phyloP scores from a whole-genome alignment of 1,140 invertebrate species.

The Halyomorpha halys region DNA sequence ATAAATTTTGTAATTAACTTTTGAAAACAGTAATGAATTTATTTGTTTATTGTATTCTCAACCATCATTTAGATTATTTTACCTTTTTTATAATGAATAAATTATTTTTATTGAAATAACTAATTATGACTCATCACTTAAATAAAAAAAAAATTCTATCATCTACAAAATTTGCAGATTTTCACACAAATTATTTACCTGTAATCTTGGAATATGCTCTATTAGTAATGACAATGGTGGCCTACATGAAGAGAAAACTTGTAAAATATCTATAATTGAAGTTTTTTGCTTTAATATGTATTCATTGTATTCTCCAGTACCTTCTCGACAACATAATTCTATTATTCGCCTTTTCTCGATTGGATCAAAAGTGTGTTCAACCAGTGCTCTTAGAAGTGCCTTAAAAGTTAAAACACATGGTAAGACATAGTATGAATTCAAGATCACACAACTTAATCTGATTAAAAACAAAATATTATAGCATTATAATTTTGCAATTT shows the following conservation, averaged over 20 bases:
- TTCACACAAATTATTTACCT: slow-evolving; percentile 30
- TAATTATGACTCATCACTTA: too few species aligned
- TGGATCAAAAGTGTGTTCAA: slow-evolving; percentile 46
- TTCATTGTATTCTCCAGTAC: slow-evolving; percentile 46
- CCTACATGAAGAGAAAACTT: slow-evolving; percentile 48
- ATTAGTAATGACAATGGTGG: slow-evolving; percentile 54
- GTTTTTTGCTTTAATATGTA: slow-evolving; percentile 47
- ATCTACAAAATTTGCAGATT: background rate
- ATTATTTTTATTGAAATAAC: too few species aligned
- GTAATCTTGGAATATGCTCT: slow-evolving; percentile 59
- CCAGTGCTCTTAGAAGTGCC: slow-evolving; percentile 50
- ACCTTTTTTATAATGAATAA: too few species aligned
- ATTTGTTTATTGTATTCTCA: too few species aligned
- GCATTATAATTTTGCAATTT: too few species aligned
- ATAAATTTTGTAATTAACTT: too few species aligned
- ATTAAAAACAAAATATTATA: too few species aligned
- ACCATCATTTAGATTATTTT: too few species aligned
- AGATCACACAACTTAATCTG: too few species aligned
- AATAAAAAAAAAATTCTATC: background rate
- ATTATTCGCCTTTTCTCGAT: slow-evolving; percentile 50
- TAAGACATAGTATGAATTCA: background rate
- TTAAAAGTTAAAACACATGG: slow-evolving; percentile 36
- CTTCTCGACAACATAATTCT: slow-evolving; percentile 53
- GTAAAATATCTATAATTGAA: slow-evolving; percentile 54
- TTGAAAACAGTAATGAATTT: too few species aligned